These are phyloP conservation scores for Zosterops hypoxanthus DNA, from an alignment of 2,113 vertebrate genomes.

Conservation along the genomic window DNA sequence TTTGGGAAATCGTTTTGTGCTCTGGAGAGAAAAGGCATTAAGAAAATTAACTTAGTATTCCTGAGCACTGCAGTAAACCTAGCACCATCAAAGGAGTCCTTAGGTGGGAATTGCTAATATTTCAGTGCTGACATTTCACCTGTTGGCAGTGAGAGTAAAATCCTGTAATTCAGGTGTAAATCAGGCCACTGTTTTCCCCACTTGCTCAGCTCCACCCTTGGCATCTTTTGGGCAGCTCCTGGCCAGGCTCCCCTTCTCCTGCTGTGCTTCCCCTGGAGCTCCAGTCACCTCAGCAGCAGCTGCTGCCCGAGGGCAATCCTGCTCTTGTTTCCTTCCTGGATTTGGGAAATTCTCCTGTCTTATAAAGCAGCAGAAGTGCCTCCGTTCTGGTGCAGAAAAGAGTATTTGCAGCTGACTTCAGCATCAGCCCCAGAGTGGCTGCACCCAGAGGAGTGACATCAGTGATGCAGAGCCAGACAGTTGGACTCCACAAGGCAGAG, in stretches of 20 bases:
- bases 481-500: background rate
- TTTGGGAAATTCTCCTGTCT: background rate
- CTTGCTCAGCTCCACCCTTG: background rate
- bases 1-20: background rate
- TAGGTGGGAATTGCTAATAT: background rate
- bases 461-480: background rate
- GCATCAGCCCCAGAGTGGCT: background rate
- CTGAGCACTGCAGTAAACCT: background rate
- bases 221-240: background rate
- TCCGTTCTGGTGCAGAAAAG: background rate
- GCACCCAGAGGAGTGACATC: background rate
- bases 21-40: background rate
- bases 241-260: background rate
- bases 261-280: background rate
- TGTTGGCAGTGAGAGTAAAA: background rate
- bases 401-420: background rate
- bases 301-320: background rate
- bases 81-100: background rate
- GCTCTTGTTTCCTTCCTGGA: background rate
- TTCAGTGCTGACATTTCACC: background rate
- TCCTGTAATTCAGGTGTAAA: background rate
- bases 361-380: background rate
- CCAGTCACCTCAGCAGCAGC: background rate
- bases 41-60: background rate
- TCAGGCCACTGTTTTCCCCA: background rate